Evolutionary conservation across 2,888 invertebrate species (phyloP).

Genomic region (Polymixis lichenea): DNA sequence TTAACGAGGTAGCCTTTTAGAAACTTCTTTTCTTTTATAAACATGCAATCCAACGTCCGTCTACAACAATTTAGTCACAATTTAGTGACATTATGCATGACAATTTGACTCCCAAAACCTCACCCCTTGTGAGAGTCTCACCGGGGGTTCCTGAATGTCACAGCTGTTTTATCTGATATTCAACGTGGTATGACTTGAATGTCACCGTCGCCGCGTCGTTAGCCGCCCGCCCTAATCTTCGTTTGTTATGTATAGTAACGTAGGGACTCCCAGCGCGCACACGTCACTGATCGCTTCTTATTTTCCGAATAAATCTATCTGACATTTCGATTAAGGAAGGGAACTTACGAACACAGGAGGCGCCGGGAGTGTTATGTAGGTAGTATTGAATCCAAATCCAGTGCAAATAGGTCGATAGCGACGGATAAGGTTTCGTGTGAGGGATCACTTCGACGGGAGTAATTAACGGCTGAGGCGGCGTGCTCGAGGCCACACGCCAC

Average conservation of each 20-base stretch:
- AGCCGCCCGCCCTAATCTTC: constrained; percentile 1
- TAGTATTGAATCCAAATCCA: constrained; percentile 11
- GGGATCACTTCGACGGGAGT: constrained; percentile 43
- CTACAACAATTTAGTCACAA: constrained; percentile 14
- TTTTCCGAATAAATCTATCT: constrained; percentile 18
- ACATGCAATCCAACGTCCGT: constrained; percentile 23
- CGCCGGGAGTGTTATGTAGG: background rate
- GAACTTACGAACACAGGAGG: background rate
- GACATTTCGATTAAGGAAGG: constrained; percentile 9
- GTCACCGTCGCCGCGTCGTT: background rate
- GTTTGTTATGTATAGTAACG: background rate
- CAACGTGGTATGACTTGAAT: background rate
- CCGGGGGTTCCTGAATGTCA: constrained; percentile 15
- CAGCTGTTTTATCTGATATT: background rate
- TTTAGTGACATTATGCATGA: constrained; percentile 12
- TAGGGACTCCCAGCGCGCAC: background rate
- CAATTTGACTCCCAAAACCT: constrained; percentile 7
- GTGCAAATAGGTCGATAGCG: constrained; percentile 1
- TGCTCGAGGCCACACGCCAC: background rate
- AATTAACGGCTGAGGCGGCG: constrained; percentile 32
- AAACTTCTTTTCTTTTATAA: constrained; percentile 5
- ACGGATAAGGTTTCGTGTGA: constrained; percentile 15
- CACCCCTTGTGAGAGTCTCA: no score
- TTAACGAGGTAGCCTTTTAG: background rate
- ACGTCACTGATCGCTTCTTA: background rate